A percentile compares a stretch with the other conserved stretches of the same genome.
These are phyloP conservation scores for Pipra filicauda DNA, from an alignment of 2,113 vertebrate genomes.

Conservation along the genomic window DNA sequence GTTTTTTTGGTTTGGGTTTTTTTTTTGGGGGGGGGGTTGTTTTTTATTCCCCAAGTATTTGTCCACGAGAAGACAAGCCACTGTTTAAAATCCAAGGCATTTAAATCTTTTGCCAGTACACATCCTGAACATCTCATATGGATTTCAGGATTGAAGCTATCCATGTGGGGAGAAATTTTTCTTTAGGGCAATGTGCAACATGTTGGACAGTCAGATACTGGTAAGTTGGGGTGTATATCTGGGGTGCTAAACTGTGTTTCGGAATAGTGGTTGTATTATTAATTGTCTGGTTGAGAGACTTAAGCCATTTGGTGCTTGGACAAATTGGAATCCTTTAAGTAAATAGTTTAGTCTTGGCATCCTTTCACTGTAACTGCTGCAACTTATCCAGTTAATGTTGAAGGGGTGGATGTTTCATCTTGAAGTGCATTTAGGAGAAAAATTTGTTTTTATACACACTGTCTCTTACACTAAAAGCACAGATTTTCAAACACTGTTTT, in stretches of 20 bases:
- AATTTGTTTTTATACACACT: slow-evolving; percentile 31
- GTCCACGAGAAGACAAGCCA: neutral
- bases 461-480: slow-evolving; percentile 49
- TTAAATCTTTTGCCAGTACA: neutral
- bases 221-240: slow-evolving; percentile 3
- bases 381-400: slow-evolving; percentile 50
- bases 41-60: neutral
- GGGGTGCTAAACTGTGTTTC: slow-evolving; percentile 52
- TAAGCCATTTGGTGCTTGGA: slow-evolving; percentile 71
- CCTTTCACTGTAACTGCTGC: slow-evolving; percentile 56
- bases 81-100: neutral
- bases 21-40: neutral
- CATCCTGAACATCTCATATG: neutral
- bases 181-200: neutral
- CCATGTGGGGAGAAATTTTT: slow-evolving; percentile 30
- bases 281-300: slow-evolving; percentile 70
- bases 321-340: slow-evolving; percentile 66
- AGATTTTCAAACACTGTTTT: slow-evolving; percentile 40
- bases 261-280: slow-evolving; percentile 68
- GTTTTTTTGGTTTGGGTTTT: neutral
- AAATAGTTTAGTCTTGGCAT: slow-evolving; percentile 66
- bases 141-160: neutral
- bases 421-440: slow-evolving; percentile 28
- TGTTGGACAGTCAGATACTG: slow-evolving; percentile 23
- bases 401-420: slow-evolving; percentile 23